phyloP scores from a whole-genome alignment of 2,888 invertebrate species.

The Rhaphigaster nebulosa region DNA sequence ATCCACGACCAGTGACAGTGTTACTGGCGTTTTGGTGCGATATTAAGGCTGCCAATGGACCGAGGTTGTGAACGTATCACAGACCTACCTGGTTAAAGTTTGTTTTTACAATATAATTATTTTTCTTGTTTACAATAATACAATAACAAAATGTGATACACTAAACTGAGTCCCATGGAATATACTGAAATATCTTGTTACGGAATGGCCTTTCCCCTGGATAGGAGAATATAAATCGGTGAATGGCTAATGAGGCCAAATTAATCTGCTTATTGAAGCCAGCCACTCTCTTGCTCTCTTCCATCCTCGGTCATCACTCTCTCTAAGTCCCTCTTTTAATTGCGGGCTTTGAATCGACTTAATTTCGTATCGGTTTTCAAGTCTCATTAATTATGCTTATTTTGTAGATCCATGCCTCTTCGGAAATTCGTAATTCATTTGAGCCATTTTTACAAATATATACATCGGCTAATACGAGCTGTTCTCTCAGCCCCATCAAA shows the following conservation, averaged over 20 bases:
- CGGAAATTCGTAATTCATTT: too few relatives aligned
- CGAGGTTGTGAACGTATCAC: too few relatives aligned
- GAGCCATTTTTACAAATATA: too few relatives aligned
- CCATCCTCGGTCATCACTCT: background rate
- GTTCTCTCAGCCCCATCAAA: too few relatives aligned
- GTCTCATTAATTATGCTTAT: background rate
- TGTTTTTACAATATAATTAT: too few relatives aligned
- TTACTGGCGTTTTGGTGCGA: too few relatives aligned
- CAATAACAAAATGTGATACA: too few relatives aligned
- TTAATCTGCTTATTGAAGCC: conserved; percentile 6
- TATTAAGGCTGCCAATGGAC: too few relatives aligned
- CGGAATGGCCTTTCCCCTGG: background rate
- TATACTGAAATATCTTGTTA: background rate
- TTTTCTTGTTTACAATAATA: too few relatives aligned
- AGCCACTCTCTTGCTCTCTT: background rate
- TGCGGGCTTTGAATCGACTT: background rate
- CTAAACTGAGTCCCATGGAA: background rate
- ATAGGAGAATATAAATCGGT: background rate
- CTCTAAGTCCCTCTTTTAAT: background rate
- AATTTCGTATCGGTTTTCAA: background rate
- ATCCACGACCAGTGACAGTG: too few relatives aligned
- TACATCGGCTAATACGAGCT: too few relatives aligned
- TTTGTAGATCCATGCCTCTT: background rate
- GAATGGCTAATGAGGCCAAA: background rate
- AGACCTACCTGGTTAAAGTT: too few relatives aligned